Evolutionary conservation across 2,888 invertebrate species (phyloP), one percentile per base, ranked within the genome.

Genomic region (Octonoba sinensis): DNA sequence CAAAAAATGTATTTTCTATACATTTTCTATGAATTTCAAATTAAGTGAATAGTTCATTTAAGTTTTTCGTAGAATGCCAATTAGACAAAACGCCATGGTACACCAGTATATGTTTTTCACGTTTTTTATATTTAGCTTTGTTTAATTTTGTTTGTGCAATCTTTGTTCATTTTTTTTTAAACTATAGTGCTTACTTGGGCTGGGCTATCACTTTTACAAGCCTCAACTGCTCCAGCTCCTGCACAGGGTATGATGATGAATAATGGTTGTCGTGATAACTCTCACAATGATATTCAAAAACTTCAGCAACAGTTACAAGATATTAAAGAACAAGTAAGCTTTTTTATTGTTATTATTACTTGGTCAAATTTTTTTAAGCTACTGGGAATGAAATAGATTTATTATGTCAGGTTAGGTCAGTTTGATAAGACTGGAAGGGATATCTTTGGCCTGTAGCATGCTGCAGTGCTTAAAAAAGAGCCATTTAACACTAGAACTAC

Each of bases 241-340:
- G 51, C 70, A 6, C 72, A 71, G 47, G 74, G 67, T 16, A 62
- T 82, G 57, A 67, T 86, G 46, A 86, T 87, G 91, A 93, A 93
- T 87, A 93, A 92, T 87, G 92, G 93, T 47, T 92, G 92, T 84
- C 90, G 92, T 85, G 92, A 93, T 88, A 92, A 92, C 84, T 91
- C 91, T 81, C 89, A 89, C 77, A 92, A 92, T 81, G 97, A 97
- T 89, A 94, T 97, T 76, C 94, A 95, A 88, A 96, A 96, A 87
- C 89, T 96, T 59, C 95, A 95, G 87, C 97, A 98, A 88, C 97
- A 98, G 88, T 89, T 99, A 84, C 96, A 97, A 89, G 98, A 98
- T 88, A 97, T 98, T 87, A 97, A 97, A 88, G 97, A 98, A 89
- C 97, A 97, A 92, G 96, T 95, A 87, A 85, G n/a, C 27, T 27